Evolutionary conservation across 2,113 vertebrate species (phyloP), one percentile per base, ranked within the genome.

Genomic region (Dendrocopos noguchii): DNA sequence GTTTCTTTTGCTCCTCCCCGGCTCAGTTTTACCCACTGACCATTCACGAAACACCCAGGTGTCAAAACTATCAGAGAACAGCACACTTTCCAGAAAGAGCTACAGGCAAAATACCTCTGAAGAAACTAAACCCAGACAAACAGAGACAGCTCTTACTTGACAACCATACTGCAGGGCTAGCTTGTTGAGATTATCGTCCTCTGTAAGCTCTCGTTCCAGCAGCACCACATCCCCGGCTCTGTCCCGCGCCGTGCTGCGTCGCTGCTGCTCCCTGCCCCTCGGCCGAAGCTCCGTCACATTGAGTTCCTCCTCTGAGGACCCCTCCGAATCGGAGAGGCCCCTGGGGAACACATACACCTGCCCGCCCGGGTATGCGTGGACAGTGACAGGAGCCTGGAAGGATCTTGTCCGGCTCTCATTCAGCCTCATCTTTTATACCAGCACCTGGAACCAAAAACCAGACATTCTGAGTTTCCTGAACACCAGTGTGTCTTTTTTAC

Each of bases 101-200:
- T 5, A 15, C 27, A 7, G 0, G 0, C 4, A 9, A 28, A 53
- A 36, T 0, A 24, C 6, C 31, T 12, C 10, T 4, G 3, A 31
- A 36, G n/a, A 1, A 39, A 11, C 4, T 2, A 10, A 85, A 31
- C 11, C 16, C 31, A 68, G 28, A 14, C 20, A 34, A 76, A 63
- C 75, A 21, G 79, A 63, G 80, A 21, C 2, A 7, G 42, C 59
- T 39, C 98, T 97, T 98, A 99, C 99, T 97, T 99, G 98, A 91
- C 99, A 99, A 77, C 98, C 99, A 12, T 99, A 99, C 81, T 99
- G 99, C 74, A 99, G 98, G 15, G 99, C 99, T 16, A 99, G 97
- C 97, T 98, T 99, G 97, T 98, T 99, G 59, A 99, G 98, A 61
- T 72, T 99, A 96, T 99, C 99, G 2, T 96, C 98, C 56, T 98